Evolutionary conservation across 2,888 invertebrate genomes (phyloP).

Genomic region (Acanthacorydalis orientalis): DNA sequence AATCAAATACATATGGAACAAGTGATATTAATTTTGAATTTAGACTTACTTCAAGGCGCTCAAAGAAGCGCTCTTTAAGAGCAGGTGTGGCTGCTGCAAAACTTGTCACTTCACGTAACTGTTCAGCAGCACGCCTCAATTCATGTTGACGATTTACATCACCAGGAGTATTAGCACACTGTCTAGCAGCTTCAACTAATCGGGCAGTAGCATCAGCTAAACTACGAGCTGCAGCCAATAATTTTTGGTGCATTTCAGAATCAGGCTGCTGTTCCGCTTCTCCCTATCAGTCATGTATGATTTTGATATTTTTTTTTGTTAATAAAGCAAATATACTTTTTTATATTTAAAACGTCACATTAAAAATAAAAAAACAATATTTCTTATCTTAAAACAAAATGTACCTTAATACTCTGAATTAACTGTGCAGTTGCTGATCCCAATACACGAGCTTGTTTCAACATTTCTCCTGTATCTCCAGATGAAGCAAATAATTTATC

Average conservation of each 20-base stretch:
- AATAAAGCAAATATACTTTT: no score
- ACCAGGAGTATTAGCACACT: conserved; percentile 73
- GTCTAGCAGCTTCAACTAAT: conserved; percentile 91
- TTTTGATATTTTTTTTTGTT: no score
- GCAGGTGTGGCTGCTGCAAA: conserved; percentile 68
- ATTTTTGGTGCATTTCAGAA: conserved; percentile 72
- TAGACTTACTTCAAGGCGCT: conserved; percentile 33
- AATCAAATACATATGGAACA: not conserved
- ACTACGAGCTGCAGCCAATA: conserved; percentile 88
- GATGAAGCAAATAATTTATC: conserved; percentile 71
- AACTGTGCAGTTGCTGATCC: conserved; percentile 90
- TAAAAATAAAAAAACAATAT: no score
- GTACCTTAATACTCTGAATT: conserved; percentile 73
- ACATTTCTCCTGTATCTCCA: conserved; percentile 88
- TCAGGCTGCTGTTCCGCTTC: conserved; percentile 82
- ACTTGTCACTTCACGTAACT: conserved; percentile 76
- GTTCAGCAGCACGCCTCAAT: conserved; percentile 78
- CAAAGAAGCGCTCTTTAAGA: conserved; percentile 53
- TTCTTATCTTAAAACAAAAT: no score
- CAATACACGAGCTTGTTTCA: conserved; percentile 74
- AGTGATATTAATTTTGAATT: conserved; percentile 15
- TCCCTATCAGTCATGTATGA: conserved; percentile 24
- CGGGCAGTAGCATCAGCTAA: conserved; percentile 91
- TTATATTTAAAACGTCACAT: no score
- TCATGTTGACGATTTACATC: conserved; percentile 71